Percentiles rank a stretch among this genome's conserved stretches.
These are phyloP conservation scores for Triplophysa tibetana DNA, from an alignment of 2,113 vertebrate genomes.

Conservation along the genomic window DNA sequence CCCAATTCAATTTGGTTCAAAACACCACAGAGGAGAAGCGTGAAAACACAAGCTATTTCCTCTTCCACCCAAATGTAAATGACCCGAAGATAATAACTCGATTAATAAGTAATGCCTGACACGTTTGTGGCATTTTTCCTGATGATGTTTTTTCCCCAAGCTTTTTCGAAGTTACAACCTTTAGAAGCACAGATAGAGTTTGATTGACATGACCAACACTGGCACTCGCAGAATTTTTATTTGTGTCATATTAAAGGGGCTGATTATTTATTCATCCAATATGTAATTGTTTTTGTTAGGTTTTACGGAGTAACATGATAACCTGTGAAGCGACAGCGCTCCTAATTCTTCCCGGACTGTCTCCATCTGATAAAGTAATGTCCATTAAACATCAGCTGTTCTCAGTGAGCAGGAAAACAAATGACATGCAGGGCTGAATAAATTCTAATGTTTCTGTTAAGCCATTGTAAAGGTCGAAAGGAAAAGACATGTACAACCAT, in stretches of 20 bases:
- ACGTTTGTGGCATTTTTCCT: background rate
- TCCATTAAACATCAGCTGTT: conserved; percentile 42
- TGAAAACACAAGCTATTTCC: conserved; percentile 36
- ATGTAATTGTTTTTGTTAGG: conserved; percentile 55
- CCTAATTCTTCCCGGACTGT: conserved; percentile 40
- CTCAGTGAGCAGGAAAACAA: conserved; percentile 55
- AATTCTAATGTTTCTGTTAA: conserved; percentile 58
- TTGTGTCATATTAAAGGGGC: conserved; percentile 45
- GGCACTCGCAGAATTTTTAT: conserved; percentile 50
- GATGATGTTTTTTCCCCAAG: background rate
- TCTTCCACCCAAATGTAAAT: conserved; percentile 30
- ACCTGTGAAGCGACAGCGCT: conserved; percentile 55
- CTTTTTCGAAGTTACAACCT: background rate
- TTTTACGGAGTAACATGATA: conserved; percentile 47
- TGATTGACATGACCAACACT: conserved; percentile 45
- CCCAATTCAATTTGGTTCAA: conserved; percentile 62
- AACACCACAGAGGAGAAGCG: conserved; percentile 21
- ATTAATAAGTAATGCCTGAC: conserved; percentile 35
- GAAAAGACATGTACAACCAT: no score
- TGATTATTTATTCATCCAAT: conserved; percentile 55
- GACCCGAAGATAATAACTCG: conserved; percentile 31
- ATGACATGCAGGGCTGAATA: conserved; percentile 41
- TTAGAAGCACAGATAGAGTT: conserved; percentile 26
- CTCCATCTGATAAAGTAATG: conserved; percentile 32
- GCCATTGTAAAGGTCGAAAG: background rate